A percentile compares a stretch with the other conserved stretches of the same genome.
Evolutionary conservation across 2,113 vertebrate genomes (phyloP).

Genomic region (Pseudonaja textilis): DNA sequence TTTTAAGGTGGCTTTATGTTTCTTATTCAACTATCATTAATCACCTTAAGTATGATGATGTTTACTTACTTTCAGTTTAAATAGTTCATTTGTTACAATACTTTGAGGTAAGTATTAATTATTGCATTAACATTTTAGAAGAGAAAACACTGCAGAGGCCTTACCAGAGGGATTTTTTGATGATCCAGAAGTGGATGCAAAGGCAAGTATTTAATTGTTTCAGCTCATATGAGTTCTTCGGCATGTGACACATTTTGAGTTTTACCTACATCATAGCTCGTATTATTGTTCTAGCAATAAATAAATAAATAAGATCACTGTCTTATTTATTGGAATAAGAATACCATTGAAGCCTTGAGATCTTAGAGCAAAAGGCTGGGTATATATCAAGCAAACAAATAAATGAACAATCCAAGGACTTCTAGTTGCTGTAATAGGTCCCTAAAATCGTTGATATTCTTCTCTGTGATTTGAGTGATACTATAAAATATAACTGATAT

Average conservation of each 20-base stretch:
- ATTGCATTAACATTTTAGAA: conserved; percentile 61
- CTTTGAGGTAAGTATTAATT: conserved; percentile 15
- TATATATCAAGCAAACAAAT: background rate
- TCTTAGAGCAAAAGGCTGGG: background rate
- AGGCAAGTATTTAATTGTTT: conserved; percentile 57
- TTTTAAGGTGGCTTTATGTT: background rate
- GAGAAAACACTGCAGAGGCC: conserved; percentile 86
- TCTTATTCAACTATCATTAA: background rate
- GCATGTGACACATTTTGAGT: background rate
- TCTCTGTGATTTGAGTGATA: background rate
- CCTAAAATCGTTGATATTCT: background rate
- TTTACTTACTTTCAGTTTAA: background rate
- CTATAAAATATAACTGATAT: background rate
- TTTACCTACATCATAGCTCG: background rate
- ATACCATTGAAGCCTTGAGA: background rate
- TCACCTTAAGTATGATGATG: background rate
- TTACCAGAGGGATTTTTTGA: conserved; percentile 98
- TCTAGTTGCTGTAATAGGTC: background rate
- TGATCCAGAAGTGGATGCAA: conserved; percentile 92
- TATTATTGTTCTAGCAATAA: background rate
- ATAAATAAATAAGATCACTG: background rate
- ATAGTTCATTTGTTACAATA: background rate
- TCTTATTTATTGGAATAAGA: background rate
- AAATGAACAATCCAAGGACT: background rate
- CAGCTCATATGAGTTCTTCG: background rate